Evolutionary conservation across 1,140 invertebrate species (phyloP).

Genomic region (Wiebesia pumilae): DNA sequence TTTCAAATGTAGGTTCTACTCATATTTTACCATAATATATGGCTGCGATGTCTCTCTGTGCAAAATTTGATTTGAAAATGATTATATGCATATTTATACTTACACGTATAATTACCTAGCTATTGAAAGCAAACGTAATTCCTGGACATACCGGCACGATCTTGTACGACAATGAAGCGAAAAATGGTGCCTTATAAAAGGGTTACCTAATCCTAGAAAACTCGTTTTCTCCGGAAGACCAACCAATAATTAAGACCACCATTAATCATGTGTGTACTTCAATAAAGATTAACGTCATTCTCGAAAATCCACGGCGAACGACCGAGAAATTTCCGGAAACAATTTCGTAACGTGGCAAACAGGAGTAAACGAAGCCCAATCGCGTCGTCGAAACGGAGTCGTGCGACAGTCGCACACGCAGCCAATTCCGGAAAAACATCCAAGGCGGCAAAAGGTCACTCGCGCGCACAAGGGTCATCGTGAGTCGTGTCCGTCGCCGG

Average conservation of each 20-base stretch:
- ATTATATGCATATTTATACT: no score
- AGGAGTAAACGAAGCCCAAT: neutral
- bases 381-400: neutral
- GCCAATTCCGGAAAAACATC: neutral
- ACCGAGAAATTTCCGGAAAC: neutral
- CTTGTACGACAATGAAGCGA: neutral
- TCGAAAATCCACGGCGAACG: neutral
- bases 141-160: neutral
- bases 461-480: neutral
- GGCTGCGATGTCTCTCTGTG: no score
- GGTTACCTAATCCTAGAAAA: conserved; percentile 11
- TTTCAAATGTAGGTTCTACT: no score
- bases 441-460: neutral
- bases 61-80: no score
- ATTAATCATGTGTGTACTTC: conserved; percentile 9
- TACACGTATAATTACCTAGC: neutral
- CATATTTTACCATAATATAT: no score
- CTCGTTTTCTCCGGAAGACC: neutral
- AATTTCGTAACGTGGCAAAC: neutral
- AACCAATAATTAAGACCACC: no score
- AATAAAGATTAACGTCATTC: neutral
- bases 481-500: neutral
- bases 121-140: neutral
- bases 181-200: neutral
- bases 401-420: neutral